phyloP scores from a whole-genome alignment of 2,797 vertebrate genomes.

The Ctenochaetus hawaiiensis region DNA sequence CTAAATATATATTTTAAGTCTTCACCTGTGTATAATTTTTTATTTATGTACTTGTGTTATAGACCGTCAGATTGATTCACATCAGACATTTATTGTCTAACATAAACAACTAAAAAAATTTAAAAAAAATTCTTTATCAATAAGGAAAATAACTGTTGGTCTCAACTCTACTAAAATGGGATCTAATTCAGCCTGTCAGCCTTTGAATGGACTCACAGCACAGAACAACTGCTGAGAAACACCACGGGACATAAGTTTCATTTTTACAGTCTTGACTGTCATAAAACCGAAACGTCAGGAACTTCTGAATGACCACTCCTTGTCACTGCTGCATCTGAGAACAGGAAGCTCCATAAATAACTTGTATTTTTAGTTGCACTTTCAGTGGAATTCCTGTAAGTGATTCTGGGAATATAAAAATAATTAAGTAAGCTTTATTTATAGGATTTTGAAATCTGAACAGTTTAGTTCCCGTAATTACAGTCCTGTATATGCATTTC shows the following conservation, averaged over 20 bases:
- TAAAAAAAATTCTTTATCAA: background rate
- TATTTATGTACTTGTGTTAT: background rate
- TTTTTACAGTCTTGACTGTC: constrained; percentile 13
- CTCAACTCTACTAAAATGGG: background rate
- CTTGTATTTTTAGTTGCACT: constrained; percentile 37
- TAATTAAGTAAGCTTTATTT: background rate
- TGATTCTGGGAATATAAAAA: background rate
- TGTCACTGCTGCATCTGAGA: constrained; percentile 38
- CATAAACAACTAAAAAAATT: background rate
- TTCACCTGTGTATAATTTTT: no score
- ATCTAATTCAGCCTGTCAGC: background rate
- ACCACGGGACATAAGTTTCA: background rate
- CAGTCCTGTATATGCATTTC: background rate
- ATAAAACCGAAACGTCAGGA: constrained; percentile 37
- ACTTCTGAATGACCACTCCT: constrained; percentile 2
- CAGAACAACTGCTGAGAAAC: background rate
- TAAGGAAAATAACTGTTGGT: background rate
- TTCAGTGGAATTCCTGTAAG: constrained; percentile 19
- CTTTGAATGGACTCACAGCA: background rate
- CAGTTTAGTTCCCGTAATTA: constrained; percentile 3
- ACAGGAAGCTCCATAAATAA: constrained; percentile 52
- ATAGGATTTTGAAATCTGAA: background rate
- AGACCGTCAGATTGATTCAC: background rate
- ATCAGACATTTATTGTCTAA: background rate
- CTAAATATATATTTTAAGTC: no score